phyloP scores from a whole-genome alignment of 92 coral and sea anemone species.

The Zoanthus sociatus region DNA sequence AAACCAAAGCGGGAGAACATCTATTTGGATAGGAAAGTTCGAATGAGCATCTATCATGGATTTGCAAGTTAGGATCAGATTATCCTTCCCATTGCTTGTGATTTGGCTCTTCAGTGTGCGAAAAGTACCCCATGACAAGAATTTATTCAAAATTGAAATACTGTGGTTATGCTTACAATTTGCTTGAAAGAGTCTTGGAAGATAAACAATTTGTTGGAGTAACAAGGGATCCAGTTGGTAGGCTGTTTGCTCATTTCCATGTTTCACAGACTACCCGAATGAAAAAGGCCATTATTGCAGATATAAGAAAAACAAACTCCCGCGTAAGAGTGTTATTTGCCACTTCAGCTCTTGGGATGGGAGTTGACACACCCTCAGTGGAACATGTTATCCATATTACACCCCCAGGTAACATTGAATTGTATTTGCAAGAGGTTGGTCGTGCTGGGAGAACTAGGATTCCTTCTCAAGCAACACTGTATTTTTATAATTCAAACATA shows the following conservation, averaged over 20 bases:
- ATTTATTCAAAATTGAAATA: slow-evolving; percentile 47
- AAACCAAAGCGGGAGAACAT: too few relatives aligned
- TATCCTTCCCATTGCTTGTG: slow-evolving; percentile 51
- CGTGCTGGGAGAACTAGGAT: slow-evolving; percentile 27
- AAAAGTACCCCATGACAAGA: slow-evolving; percentile 53
- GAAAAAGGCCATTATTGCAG: too few relatives aligned
- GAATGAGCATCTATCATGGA: slow-evolving; percentile 36
- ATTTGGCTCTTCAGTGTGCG: slow-evolving; percentile 6
- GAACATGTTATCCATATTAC: too few relatives aligned
- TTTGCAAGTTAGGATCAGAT: slow-evolving; percentile 39
- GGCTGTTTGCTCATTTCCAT: too few relatives aligned
- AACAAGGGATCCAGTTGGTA: too few relatives aligned
- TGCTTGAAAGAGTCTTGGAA: slow-evolving; percentile 45
- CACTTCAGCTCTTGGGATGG: too few relatives aligned
- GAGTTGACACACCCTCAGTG: too few relatives aligned
- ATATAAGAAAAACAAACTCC: too few relatives aligned
- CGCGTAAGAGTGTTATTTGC: too few relatives aligned
- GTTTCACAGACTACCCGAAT: too few relatives aligned
- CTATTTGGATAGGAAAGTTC: slow-evolving; percentile 6
- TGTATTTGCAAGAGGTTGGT: too few relatives aligned
- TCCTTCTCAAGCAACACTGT: slow-evolving; percentile 56
- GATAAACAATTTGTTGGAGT: slow-evolving; percentile 2
- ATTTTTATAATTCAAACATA: slow-evolving; percentile 68
- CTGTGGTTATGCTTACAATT: slow-evolving; percentile 49
- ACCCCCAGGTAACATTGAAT: too few relatives aligned